A percentile compares a stretch with the other conserved stretches of the same genome.
phyloP scores from a whole-genome alignment of 1,140 invertebrate genomes.

The Mya arenaria region DNA sequence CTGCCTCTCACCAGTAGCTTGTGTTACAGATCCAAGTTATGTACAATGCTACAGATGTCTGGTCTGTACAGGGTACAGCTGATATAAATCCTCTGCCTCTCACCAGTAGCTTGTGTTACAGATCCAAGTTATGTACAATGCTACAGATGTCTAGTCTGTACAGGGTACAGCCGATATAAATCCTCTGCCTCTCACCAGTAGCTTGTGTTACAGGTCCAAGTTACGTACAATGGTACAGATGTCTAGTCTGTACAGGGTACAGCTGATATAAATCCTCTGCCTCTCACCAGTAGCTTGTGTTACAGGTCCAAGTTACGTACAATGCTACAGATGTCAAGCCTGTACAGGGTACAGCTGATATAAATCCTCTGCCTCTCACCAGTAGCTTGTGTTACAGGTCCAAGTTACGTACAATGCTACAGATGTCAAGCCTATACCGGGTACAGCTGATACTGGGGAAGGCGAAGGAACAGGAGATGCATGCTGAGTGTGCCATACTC shows the following conservation, averaged over 20 bases:
- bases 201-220: slow-evolving; percentile 79
- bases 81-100: no score
- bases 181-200: no score
- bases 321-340: slow-evolving; percentile 80
- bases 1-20: no score
- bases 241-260: slow-evolving; percentile 81
- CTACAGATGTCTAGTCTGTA: no score
- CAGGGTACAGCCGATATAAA: no score
- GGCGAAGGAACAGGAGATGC: slow-evolving; percentile 80
- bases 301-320: slow-evolving; percentile 81
- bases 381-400: slow-evolving; percentile 68
- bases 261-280: no score
- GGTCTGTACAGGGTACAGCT: no score
- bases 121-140: no score
- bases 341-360: slow-evolving; percentile 82
- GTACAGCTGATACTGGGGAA: slow-evolving; percentile 82
- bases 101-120: no score
- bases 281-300: slow-evolving; percentile 18
- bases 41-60: no score
- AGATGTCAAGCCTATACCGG: slow-evolving; percentile 81
- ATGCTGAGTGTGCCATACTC: slow-evolving; percentile 83
- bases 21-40: no score
- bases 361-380: not conserved
- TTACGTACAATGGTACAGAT: slow-evolving; percentile 81
- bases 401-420: slow-evolving; percentile 81